Conservation (phyloP, 2,113 vertebrate genomes). For the Clarias magur region DNA sequence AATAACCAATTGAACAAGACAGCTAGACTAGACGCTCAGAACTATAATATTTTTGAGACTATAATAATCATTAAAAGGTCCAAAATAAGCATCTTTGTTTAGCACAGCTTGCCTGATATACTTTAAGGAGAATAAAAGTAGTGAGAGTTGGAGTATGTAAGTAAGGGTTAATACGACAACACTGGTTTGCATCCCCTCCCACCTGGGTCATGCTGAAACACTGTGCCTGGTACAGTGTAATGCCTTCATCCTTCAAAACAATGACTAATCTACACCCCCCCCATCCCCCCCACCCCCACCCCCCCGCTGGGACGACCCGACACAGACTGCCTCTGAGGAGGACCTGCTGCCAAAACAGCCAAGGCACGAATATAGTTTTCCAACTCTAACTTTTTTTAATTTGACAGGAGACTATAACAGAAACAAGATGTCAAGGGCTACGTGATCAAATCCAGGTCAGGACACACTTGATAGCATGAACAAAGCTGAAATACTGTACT, state of each 20-base stretch:
- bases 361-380: constrained; percentile 5
- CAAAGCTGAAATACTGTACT: not conserved
- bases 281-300: no score
- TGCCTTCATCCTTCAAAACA: constrained; percentile 50
- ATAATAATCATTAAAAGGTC: not conserved
- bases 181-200: constrained; percentile 46
- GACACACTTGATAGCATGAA: not conserved
- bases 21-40: not conserved
- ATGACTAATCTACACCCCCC: constrained; percentile 43
- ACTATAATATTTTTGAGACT: not conserved
- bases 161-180: constrained; percentile 31
- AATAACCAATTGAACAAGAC: not conserved
- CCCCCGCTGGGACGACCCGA: constrained; percentile 21
- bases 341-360: constrained; percentile 40
- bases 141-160: not conserved
- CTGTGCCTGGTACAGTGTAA: constrained; percentile 53
- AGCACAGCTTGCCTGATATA: not conserved
- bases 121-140: not conserved
- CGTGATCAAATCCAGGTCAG: not conserved
- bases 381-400: not conserved
- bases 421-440: not conserved
- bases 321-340: constrained; percentile 29
- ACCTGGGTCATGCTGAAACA: constrained; percentile 38
- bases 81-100: not conserved
- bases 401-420: not conserved